Percentiles rank a stretch among this genome's conserved stretches.
These are phyloP conservation scores for Picus viridis DNA, from an alignment of 2,797 vertebrate genomes.

Conservation along the genomic window DNA sequence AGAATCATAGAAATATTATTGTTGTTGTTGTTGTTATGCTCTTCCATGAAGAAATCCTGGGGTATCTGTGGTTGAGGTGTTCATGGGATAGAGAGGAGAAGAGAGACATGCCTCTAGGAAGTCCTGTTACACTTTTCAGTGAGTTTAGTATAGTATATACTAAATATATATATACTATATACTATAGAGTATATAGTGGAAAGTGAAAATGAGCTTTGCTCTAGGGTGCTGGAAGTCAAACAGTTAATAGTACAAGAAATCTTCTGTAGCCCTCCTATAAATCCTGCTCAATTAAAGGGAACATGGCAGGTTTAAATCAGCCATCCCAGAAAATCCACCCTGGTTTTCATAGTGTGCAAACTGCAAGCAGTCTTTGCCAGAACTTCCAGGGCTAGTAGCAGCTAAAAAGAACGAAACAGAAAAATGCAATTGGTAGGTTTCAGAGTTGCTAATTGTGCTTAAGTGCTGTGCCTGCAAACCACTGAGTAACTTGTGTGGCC, in stretches of 20 bases:
- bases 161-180: too few species aligned
- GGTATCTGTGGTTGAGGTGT: too few species aligned
- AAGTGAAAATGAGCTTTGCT: neutral
- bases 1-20: too few species aligned
- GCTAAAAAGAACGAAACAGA: neutral
- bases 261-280: neutral
- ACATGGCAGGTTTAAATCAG: neutral
- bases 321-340: neutral
- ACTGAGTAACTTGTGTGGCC: neutral
- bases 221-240: neutral
- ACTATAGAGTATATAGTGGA: neutral
- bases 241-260: neutral
- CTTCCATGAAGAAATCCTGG: too few species aligned
- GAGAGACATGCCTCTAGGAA: too few species aligned
- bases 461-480: neutral
- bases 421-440: neutral
- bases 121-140: neutral
- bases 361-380: neutral
- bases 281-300: neutral
- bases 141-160: too few species aligned
- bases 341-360: slow-evolving; percentile 2
- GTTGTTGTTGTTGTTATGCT: too few species aligned
- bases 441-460: neutral
- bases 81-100: too few species aligned
- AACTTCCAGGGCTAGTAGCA: neutral